Percentiles rank a stretch among this genome's conserved stretches.
Evolutionary conservation across 2,797 vertebrate species (phyloP).

Genomic region (Cichlasoma orientale): DNA sequence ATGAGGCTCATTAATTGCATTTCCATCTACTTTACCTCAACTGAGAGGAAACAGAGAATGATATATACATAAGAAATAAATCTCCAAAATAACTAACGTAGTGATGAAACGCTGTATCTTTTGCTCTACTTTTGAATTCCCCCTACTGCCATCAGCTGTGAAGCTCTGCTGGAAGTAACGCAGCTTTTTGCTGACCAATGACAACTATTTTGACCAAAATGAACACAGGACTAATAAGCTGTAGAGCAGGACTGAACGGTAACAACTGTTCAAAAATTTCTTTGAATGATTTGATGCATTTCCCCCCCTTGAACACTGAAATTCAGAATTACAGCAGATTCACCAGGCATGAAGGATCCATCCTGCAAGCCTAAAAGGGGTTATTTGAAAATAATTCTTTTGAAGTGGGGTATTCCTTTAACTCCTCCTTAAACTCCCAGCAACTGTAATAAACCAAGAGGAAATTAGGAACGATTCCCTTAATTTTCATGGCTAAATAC

Average conservation of each 20-base stretch:
- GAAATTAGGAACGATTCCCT: background rate
- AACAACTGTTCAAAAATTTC: background rate
- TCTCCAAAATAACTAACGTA: background rate
- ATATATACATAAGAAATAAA: background rate
- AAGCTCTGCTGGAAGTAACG: background rate
- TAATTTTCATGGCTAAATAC: background rate
- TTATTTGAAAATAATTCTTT: background rate
- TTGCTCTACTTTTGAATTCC: background rate
- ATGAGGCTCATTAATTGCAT: background rate
- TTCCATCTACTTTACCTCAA: background rate
- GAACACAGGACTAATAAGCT: background rate
- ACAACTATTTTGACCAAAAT: background rate
- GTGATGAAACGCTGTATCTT: background rate
- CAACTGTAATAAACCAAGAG: background rate
- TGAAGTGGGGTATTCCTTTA: background rate
- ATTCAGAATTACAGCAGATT: too few relatives aligned
- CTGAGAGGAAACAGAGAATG: background rate
- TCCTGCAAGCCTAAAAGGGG: too few relatives aligned
- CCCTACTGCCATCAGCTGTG: rapidly evolving
- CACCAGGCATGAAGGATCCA: too few relatives aligned
- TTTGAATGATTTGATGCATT: background rate
- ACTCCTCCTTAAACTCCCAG: background rate
- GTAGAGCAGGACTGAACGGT: background rate
- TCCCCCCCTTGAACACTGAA: too few relatives aligned
- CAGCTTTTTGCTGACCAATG: background rate